These are phyloP conservation scores for Lamellibrachia satsuma DNA, from an alignment of 2,888 invertebrate genomes.

Conservation along the genomic window DNA sequence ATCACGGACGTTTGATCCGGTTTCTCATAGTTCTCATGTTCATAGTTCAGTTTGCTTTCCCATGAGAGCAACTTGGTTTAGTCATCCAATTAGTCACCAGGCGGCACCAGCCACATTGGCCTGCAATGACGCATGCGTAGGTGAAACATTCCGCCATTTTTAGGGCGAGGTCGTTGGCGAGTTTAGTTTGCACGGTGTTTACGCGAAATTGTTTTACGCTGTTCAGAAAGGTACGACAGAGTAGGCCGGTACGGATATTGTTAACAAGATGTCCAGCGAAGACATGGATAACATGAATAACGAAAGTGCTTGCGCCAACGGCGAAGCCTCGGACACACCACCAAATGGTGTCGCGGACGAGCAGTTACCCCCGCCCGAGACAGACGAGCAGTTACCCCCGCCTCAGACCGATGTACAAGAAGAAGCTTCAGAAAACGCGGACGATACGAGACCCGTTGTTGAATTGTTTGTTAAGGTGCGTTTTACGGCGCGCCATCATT, in stretches of 20 bases:
- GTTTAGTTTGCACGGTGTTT: neutral
- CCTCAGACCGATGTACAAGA: neutral
- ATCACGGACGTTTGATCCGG: too few relatives aligned
- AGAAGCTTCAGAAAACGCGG: neutral
- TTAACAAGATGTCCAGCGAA: neutral
- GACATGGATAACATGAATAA: neutral
- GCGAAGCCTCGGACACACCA: neutral
- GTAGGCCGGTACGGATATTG: neutral
- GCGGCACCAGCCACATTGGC: neutral
- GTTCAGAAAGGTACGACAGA: neutral
- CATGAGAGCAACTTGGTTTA: neutral
- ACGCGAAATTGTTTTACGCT: neutral
- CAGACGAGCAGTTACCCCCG: conserved; percentile 2
- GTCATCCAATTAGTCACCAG: conserved; percentile 3
- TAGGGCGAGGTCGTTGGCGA: conserved; percentile 10
- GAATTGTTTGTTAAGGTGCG: conserved; percentile 43
- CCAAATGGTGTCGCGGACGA: neutral
- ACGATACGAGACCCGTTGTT: conserved; percentile 34
- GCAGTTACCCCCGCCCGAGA: neutral
- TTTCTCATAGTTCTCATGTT: too few relatives aligned
- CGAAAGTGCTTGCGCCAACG: neutral
- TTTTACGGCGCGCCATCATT: neutral
- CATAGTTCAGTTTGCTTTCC: too few relatives aligned
- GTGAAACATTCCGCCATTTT: neutral
- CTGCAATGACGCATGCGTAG: neutral